Evolutionary conservation across 1,140 invertebrate species (phyloP).

Genomic region (Sarcophaga bullata): DNA sequence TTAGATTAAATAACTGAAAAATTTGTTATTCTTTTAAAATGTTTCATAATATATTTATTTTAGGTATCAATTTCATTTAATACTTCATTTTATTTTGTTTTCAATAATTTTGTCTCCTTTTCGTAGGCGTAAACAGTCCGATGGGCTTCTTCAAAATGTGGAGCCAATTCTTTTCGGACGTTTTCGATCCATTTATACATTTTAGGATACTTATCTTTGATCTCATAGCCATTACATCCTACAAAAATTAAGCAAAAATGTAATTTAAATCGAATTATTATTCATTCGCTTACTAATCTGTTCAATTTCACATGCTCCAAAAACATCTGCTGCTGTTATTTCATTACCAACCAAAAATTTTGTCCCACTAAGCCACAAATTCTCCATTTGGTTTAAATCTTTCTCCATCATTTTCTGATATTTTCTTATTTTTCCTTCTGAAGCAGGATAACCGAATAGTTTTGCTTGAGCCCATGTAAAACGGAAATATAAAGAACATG

Average conservation of each 20-base stretch:
- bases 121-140: conserved; percentile 59
- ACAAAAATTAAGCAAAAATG: conserved; percentile 30
- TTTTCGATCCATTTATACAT: conserved; percentile 73
- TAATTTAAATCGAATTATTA: conserved; percentile 28
- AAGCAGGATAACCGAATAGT: conserved; percentile 65
- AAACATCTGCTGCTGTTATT: conserved; percentile 78
- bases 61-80: too few relatives aligned
- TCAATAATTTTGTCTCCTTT: conserved; percentile 52
- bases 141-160: conserved; percentile 75
- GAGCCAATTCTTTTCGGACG: conserved; percentile 70
- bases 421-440: conserved; percentile 65
- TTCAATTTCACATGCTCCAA: conserved; percentile 83
- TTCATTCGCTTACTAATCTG: conserved; percentile 73
- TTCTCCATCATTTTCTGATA: conserved; percentile 66
- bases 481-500: conserved; percentile 75
- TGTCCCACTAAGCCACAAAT: conserved; percentile 71
- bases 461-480: conserved; percentile 69
- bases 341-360: conserved; percentile 76
- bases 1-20: too few relatives aligned
- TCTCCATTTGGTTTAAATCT: conserved; percentile 70
- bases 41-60: too few relatives aligned
- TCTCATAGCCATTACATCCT: conserved; percentile 73
- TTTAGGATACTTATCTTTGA: conserved; percentile 69
- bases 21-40: too few relatives aligned
- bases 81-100: conserved; percentile 54